A percentile compares a stretch with the other conserved stretches of the same genome.
These are phyloP conservation scores for Apamea crenata DNA, from an alignment of 2,888 invertebrate species.

Conservation along the genomic window DNA sequence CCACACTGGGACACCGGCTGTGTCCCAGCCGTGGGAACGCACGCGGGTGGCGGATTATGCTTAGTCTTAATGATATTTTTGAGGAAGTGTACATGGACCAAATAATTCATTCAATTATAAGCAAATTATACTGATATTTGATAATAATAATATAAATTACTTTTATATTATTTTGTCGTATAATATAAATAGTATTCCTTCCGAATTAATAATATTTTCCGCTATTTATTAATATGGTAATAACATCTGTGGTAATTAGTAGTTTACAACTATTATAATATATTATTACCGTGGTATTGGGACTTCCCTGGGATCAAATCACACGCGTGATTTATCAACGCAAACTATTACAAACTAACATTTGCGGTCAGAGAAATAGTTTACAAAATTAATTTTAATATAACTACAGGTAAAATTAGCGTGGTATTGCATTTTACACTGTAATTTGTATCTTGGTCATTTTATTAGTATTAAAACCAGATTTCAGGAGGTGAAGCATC, in stretches of 20 bases:
- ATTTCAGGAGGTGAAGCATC: background rate
- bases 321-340: background rate
- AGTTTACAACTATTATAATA: background rate
- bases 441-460: background rate
- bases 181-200: no score
- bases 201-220: no score
- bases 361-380: background rate
- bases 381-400: background rate
- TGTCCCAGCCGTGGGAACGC: no score
- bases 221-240: background rate
- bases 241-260: background rate
- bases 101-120: no score
- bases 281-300: background rate
- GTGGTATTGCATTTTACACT: constrained; percentile 45
- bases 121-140: no score
- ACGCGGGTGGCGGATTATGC: no score
- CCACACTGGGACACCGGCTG: no score
- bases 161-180: no score
- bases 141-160: no score
- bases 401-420: background rate
- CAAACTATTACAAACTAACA: background rate
- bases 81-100: no score
- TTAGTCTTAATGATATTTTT: no score
- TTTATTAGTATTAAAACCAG: background rate
- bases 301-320: background rate